Evolutionary conservation across 1,140 invertebrate genomes (phyloP).

Genomic region (Chrysoperla carnea): DNA sequence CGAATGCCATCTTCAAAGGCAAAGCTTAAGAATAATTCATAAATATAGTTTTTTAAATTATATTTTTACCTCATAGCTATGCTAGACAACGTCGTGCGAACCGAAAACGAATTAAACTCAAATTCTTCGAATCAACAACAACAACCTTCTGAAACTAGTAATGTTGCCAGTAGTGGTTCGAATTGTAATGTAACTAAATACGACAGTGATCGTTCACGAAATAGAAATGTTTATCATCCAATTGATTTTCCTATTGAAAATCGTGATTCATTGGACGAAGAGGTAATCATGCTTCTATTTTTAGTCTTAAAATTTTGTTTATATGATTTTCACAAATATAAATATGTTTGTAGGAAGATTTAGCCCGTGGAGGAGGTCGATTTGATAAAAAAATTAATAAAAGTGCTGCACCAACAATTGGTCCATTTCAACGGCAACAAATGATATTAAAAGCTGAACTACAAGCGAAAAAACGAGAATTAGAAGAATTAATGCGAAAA

Average conservation of each 20-base stretch:
- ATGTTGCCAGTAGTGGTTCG: background rate
- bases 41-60: too few relatives aligned
- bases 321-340: too few relatives aligned
- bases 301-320: too few relatives aligned
- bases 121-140: background rate
- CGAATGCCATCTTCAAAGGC: too few relatives aligned
- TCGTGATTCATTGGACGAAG: too few relatives aligned
- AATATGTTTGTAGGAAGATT: too few relatives aligned
- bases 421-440: constrained; percentile 3
- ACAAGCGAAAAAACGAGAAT: constrained; percentile 20
- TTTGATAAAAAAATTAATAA: constrained; percentile 11
- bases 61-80: background rate
- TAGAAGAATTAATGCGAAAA: constrained; percentile 26
- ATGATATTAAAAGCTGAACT: constrained; percentile 16
- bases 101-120: background rate
- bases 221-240: background rate
- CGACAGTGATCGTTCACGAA: background rate
- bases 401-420: constrained; percentile 9
- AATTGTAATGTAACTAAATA: background rate
- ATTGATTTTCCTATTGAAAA: background rate
- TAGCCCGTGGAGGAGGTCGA: too few relatives aligned
- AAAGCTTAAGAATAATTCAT: too few relatives aligned
- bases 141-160: background rate
- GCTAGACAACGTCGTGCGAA: background rate
- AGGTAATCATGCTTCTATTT: too few relatives aligned